Evolutionary conservation across 2,113 vertebrate genomes (phyloP), one percentile per base, ranked within the genome.

Genomic region (Struthio camelus): DNA sequence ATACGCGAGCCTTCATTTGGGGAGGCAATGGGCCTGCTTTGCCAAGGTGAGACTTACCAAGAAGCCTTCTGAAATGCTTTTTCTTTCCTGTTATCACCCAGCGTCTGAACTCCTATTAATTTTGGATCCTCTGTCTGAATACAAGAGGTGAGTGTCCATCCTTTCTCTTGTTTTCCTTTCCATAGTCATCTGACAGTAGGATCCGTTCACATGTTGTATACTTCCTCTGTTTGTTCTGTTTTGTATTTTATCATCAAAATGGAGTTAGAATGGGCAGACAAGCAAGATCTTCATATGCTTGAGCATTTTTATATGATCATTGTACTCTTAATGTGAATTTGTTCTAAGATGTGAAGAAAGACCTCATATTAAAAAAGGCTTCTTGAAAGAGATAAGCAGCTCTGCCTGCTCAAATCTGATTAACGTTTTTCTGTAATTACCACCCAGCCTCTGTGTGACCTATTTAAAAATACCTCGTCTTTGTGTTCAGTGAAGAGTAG

Each of bases 381-480:
- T 90, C 90, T 88, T 42, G 87, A 44, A 80, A 42, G 67, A 72
- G 90, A 50, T 96, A 84, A 96, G 94, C 94, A 86, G 94, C 87
- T 93, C 91, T 97, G 86, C 82, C 77, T 54, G 78, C 76, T 85
- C 83, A 80, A 92, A 96, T 92, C 95, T 92, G 91, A 96, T 98
- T 95, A 96, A 75, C 2, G 38, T 54, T 85, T 73, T 85, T 64
- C 90, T 86, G 94, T 97, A 95, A 94, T 97, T 96, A 97, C 82
- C 85, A 81, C 44, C 79, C 93, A 76, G 87, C 84, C 85, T 77
- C 73, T 64, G 65, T 24, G 82, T 95, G 93, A 86, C 94, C 95
- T 93, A 62, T 87, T 94, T 96, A 87, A n/a, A 89, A 96, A 34
- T 78, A 91, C 93, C 71, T 91, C 88, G 88, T 69, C 80, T 97